Evolutionary conservation across 2,113 vertebrate genomes (phyloP), one percentile per base, ranked within the genome.

Genomic region (Peromyscus leucopus): DNA sequence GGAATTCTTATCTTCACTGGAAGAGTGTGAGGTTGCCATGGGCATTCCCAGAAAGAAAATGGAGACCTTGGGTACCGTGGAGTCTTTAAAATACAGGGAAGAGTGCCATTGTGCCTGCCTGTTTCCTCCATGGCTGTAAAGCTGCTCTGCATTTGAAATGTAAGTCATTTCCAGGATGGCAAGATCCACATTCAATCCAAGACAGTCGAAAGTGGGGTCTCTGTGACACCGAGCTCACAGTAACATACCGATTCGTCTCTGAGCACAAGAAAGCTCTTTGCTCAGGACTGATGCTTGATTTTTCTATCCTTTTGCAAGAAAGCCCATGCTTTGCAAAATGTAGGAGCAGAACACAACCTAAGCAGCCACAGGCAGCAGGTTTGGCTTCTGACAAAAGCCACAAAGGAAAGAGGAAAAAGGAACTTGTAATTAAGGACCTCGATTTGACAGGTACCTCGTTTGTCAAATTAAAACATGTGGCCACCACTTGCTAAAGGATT

Each of bases 391-490:
- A 93, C 57, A 92, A 97, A 97, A 96, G 95, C 83, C 79, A 95
- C 72, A 65, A 75, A 75, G 82, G 74, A 97, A 95, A 96, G 5
- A 61, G 65, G 76, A 94, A 96, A 69, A 97, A 93, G 94, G 75
- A 65, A 86, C 79, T 86, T 94, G 86, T 88, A 97, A 96, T 97
- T 84, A 94, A 97, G 86, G 72, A 83, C 82, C 71, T 97, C 24
- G 33, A 59, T 61, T 84, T 92, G 33, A 93, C 83, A 91, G 93
- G 74, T 69, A 95, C 88, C 85, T 91, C 48, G 33, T 76, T 89
- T 94, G 95, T 97, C 95, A 96, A 91, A 96, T 96, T 78, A 91
- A 94, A 97, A 97, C 97, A 97, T 95, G 89, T 96, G 97, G 97
- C 89, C 78, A 69, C 95, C 97, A 97, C 96, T 94, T 97, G 96